Evolutionary conservation across 2,888 invertebrate genomes (phyloP), one percentile per base, ranked within the genome.

Genomic region (Pemphredon lugubris): DNA sequence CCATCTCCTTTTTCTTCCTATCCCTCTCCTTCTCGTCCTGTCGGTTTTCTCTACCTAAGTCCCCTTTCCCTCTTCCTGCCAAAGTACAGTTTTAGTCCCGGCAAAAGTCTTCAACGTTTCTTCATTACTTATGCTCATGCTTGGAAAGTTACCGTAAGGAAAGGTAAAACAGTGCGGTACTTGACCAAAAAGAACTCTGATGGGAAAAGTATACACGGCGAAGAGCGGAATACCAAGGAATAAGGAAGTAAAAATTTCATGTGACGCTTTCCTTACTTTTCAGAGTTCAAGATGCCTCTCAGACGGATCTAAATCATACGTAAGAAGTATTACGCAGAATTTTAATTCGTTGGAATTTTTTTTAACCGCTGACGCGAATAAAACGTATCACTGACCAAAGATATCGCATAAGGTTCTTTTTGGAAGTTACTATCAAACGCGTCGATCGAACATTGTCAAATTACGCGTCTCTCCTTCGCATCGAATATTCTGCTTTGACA

Each of bases 71-170:
- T 63, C 34, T 45, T 47, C 32, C 34, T 42, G 53, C 23, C 34
- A 51, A 44, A 64, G 57, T 44, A 67, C 72, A 73, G 71, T 50
- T 72, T 65, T 51, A 37, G 64, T 51, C 47, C 39, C 58, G 32
- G 42, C 45, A 68, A 61, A 79, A 73, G 76, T 77, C 79, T 79
- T 71, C 61, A 71, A 58, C 65, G 67, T 79, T 79, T 61, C 77
- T 75, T 75, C 79, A 73, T 79, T 79, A 77, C 79, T 77, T 77
- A 71, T 77, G 70, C 71, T 37, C 39, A 39, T 50, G 66, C 51
- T 26, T 20, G 60, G 14, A 26, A 61, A 75, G 65, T 73, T 76
- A 58, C 54, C 40, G 44, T 4, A 30, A 30, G 32, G 48, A 45
- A 60, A 68, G 57, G 58, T 42, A 48, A 72, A 74, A 51, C 51